Evolutionary conservation across 2,797 vertebrate species (phyloP).

Genomic region (Pseudopleuronectes americanus): DNA sequence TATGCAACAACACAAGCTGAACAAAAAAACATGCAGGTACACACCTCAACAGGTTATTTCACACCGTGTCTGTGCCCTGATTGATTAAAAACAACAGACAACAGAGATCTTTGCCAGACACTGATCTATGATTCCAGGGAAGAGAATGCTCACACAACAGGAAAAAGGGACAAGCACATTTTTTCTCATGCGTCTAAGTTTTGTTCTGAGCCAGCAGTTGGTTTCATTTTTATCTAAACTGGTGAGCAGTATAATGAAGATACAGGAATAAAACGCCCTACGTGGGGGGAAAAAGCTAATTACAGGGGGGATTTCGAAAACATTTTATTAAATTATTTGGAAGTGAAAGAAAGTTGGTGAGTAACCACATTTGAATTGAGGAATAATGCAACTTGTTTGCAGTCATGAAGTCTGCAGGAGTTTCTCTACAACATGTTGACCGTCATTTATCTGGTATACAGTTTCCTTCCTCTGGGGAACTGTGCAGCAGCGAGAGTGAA

Average conservation of each 20-base stretch:
- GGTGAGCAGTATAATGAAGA: background rate
- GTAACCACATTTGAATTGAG: too few species aligned
- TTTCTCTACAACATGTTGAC: background rate
- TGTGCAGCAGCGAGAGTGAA: background rate
- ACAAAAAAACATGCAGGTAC: background rate
- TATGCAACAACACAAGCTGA: constrained; percentile 1
- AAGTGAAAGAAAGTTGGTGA: background rate
- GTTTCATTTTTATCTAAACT: background rate
- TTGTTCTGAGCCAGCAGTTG: background rate
- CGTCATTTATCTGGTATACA: background rate
- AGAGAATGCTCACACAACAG: background rate
- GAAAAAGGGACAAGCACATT: background rate
- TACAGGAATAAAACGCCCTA: background rate
- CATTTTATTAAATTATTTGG: too few species aligned
- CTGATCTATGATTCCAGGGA: background rate
- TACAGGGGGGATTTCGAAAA: too few species aligned
- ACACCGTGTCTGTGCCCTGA: background rate
- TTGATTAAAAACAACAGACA: background rate
- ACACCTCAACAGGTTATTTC: background rate
- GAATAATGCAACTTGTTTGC: background rate
- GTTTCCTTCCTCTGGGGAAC: background rate
- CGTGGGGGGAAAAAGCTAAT: too few species aligned
- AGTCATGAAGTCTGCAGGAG: background rate
- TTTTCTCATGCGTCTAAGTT: background rate
- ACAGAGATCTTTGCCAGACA: background rate